Base-by-base conservation (phyloP, 2,797 vertebrate genomes). In the Leucoraja ocellata region DNA sequence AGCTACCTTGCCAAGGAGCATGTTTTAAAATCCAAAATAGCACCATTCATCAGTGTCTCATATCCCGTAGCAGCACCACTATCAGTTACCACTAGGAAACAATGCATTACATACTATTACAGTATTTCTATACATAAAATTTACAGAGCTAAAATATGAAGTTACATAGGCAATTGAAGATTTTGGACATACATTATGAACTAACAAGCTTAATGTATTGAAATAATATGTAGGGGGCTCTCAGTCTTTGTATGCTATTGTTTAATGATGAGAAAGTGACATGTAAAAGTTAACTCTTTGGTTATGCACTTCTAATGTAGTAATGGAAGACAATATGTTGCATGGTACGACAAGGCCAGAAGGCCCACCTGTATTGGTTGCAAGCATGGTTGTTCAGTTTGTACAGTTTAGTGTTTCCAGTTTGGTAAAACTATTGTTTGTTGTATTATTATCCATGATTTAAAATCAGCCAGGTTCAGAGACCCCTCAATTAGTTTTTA, bases 11-110 rank as follows among this genome's bases (percentile, higher is more conserved):
- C 97, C 98, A 98, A 98, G 98, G 97, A 98, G 98, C 97, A 97
- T 97, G 97, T 97, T 97, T 54, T 96, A 97, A 97, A 98, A 97
- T 98, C 97, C 97, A 98, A 98, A 98, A 98, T 98, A 98, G 98
- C 97, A 98, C 98, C 98, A 98, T 97, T 98, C 97, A 98, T 98
- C 98, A 98, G 98, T 98, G 98, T 98, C 97, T 98, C 97, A 98
- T 96, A 97, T 97, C 97, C 97, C 96, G 97, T 98, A 97, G 98
- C 97, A 98, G 97, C 97, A 97, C 97, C 97, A 97, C 97, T 23
- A 95, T 98, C 97, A 98, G 97, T 97, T 98, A 98, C 98, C 97
- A 98, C 98, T 97, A 98, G 98, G 97, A 98, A 98, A 98, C 97
- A 96, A 98, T 97, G 97, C 97, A 96, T 97, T 97, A 98, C 97